These are phyloP conservation scores for Sanderia malayensis DNA, from an alignment of 30 jellyfish, hydroid and myxozoan species.

Conservation along the genomic window DNA sequence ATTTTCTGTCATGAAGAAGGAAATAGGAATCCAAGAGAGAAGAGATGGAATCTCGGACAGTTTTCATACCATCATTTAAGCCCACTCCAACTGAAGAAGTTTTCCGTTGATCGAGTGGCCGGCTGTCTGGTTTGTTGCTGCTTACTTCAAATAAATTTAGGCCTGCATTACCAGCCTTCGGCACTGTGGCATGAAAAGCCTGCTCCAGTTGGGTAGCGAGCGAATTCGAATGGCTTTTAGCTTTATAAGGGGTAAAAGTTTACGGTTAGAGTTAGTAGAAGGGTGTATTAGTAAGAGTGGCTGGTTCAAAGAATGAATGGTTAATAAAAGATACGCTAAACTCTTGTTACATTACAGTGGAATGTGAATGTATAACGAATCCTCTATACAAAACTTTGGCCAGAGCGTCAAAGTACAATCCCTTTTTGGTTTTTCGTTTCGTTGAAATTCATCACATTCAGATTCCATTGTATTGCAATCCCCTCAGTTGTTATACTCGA, in stretches of 20 bases:
- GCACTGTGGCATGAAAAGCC: conserved; percentile 20
- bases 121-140: too few relatives aligned
- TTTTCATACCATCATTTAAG: conserved; percentile 56
- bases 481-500: too few relatives aligned
- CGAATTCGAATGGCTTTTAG: conserved; percentile 27
- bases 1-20: conserved; percentile 28
- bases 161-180: neutral
- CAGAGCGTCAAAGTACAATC: too few relatives aligned
- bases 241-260: conserved; percentile 45
- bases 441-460: too few relatives aligned
- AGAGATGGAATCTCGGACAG: conserved; percentile 59
- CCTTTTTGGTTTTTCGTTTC: too few relatives aligned
- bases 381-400: too few relatives aligned
- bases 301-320: neutral
- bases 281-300: too few relatives aligned
- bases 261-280: conserved; percentile 41
- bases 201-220: conserved; percentile 35
- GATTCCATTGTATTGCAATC: too few relatives aligned
- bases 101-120: too few relatives aligned
- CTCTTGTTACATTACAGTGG: neutral
- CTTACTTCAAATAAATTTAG: neutral
- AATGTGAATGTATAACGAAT: too few relatives aligned
- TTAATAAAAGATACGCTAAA: neutral
- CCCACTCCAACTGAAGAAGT: too few relatives aligned
- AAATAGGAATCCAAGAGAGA: conserved; percentile 65